A percentile compares a stretch with the other conserved stretches of the same genome.
Evolutionary conservation across 2,797 vertebrate genomes (phyloP).

Genomic region (Acomys russatus): DNA sequence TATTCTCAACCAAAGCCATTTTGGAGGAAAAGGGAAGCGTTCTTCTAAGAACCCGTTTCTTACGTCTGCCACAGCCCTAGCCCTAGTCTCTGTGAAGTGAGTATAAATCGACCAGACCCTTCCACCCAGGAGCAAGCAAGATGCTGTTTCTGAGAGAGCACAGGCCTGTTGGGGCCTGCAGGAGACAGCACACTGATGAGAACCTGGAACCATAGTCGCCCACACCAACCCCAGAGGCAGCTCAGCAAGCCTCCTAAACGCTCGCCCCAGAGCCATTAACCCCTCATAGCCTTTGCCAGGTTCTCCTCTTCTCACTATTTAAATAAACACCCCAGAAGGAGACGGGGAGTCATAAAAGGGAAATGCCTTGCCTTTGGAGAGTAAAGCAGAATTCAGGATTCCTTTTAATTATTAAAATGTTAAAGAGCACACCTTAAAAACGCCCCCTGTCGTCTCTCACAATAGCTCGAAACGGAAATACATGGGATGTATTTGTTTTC

Average conservation of each 20-base stretch:
- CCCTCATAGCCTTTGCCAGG: not conserved
- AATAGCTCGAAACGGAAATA: not conserved
- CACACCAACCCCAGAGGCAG: not conserved
- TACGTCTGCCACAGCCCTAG: not conserved
- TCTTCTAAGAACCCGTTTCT: not conserved
- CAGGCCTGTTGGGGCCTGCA: constrained; percentile 53
- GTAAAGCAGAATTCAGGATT: not conserved
- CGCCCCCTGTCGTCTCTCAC: fast-evolving
- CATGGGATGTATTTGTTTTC: constrained; percentile 17
- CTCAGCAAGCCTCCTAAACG: not conserved
- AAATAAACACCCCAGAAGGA: constrained; percentile 7
- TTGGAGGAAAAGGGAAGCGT: not conserved
- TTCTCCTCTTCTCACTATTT: not conserved
- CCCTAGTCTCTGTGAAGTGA: not conserved
- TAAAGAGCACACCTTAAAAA: not conserved
- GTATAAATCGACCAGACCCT: constrained; percentile 14
- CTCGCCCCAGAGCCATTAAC: not conserved
- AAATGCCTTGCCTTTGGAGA: not conserved
- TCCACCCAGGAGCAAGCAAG: not conserved
- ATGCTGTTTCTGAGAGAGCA: not conserved
- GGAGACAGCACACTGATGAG: not conserved
- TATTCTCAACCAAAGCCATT: not conserved
- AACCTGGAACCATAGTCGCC: not conserved
- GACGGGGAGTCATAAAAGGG: not conserved
- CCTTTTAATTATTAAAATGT: constrained; percentile 17